A percentile compares a stretch with the other conserved stretches of the same genome.
phyloP scores from a whole-genome alignment of 2,888 invertebrate species.

The Melieria picta region DNA sequence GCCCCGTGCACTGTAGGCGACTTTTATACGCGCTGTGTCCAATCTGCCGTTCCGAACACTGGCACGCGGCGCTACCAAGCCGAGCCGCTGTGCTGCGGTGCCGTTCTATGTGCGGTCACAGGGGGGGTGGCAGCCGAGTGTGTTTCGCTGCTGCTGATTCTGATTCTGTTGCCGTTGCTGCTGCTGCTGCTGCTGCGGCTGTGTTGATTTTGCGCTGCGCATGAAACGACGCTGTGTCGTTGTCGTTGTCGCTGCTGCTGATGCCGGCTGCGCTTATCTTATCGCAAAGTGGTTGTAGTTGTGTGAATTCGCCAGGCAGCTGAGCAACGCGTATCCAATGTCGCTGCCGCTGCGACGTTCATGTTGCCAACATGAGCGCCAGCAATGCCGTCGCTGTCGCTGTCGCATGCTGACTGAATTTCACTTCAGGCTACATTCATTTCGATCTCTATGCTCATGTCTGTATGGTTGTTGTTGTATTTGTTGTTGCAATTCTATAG shows the following conservation, averaged over 20 bases:
- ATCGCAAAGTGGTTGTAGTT: too few species aligned
- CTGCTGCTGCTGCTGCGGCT: neutral
- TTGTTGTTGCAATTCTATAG: conserved; percentile 41
- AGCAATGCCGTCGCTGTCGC: neutral
- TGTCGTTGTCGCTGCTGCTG: too few species aligned
- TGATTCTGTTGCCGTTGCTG: conserved; percentile 21
- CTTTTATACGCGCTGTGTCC: conserved; percentile 40
- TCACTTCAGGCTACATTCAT: conserved; percentile 21
- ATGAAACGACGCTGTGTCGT: too few species aligned
- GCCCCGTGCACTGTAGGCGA: conserved; percentile 37
- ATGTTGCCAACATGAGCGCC: too few species aligned
- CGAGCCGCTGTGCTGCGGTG: neutral
- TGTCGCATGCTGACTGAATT: neutral
- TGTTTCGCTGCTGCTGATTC: neutral
- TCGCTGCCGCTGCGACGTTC: too few species aligned
- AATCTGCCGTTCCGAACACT: neutral
- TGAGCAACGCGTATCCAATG: too few species aligned
- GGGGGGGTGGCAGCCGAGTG: conserved; percentile 6
- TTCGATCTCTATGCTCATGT: conserved; percentile 10
- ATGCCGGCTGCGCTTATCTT: too few species aligned
- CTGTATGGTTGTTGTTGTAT: conserved; percentile 24
- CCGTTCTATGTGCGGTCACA: neutral
- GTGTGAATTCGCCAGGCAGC: too few species aligned
- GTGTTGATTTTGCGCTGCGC: too few species aligned
- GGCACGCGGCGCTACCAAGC: neutral